Base-by-base conservation (phyloP, 2,113 vertebrate genomes). In the Lophius piscatorius region DNA sequence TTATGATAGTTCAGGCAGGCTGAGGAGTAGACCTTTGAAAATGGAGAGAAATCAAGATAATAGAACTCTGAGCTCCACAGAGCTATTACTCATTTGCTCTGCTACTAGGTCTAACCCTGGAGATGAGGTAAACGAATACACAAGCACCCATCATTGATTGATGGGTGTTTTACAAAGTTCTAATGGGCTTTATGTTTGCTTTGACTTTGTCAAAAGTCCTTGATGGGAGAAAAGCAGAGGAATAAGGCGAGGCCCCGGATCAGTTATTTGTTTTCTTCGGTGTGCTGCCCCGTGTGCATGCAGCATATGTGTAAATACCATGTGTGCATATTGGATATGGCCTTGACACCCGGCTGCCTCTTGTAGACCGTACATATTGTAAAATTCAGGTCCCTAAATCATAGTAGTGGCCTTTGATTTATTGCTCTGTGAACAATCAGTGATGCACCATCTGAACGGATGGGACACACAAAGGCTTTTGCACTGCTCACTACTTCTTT, bases 361-460 rank as follows among this genome's bases (percentile, higher is more conserved):
- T 11, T 41, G 28, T 26, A 13, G 57, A 47, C 23, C 22, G 23
- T 23, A 69, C 46, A 59, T 60, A 78, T 52, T 60, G 57, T 74
- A 63, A 58, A 70, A 63, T 26, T 41, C 58, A 18, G 57, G 38
- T 33, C 33, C 23, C 50, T 68, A 54, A 81, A 76, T 76, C 67
- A 80, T 65, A 40, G 69, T 68, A 46, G 54, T 17, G 47, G 29
- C 72, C 64, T 81, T 78, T 79, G 80, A 84, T 88, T 81, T 82
- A 80, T 64, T 76, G 76, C 80, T 48, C 33, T 51, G 80, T 79
- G 85, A 82, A 65, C 76, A 65, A 51, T 58, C 70, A 48, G 29
- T 54, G 76, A 63, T 79, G 70, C 68, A 71, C 57, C 44, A 51
- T 66, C 70, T 51, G 59, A 64, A 52, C 33, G 50, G 61, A 80